These are phyloP conservation scores for Sandelia bainsii DNA, from an alignment of 2,797 vertebrate species.

Conservation along the genomic window DNA sequence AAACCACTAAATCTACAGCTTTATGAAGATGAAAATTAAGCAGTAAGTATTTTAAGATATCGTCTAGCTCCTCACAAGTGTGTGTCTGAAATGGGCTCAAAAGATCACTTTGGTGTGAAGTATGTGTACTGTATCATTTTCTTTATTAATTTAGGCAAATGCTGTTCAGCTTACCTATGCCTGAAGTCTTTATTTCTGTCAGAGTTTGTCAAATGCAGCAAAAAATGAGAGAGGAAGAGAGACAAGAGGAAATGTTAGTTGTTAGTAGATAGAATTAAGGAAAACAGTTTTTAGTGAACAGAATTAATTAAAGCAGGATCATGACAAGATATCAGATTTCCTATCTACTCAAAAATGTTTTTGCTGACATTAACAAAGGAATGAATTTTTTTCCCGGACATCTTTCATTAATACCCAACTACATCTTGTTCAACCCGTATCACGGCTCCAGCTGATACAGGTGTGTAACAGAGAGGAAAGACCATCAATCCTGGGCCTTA, in stretches of 20 bases:
- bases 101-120: slow-evolving; percentile 24
- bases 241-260: slow-evolving; percentile 71
- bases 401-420: slow-evolving; percentile 49
- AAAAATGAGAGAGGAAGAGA: slow-evolving; percentile 61
- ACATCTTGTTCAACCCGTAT: slow-evolving; percentile 36
- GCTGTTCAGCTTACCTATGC: slow-evolving; percentile 94
- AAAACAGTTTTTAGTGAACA: slow-evolving; percentile 35
- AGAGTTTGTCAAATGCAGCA: slow-evolving; percentile 82
- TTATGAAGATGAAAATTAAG: slow-evolving; percentile 16
- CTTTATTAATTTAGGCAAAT: slow-evolving; percentile 29
- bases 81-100: slow-evolving; percentile 19
- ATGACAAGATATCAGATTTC: slow-evolving; percentile 14
- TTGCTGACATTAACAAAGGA: slow-evolving; percentile 24
- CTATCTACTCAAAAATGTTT: slow-evolving; percentile 12
- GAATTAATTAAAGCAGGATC: slow-evolving; percentile 52
- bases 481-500: slow-evolving; percentile 70
- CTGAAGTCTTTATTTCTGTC: slow-evolving; percentile 99
- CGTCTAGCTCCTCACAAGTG: slow-evolving; percentile 6
- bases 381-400: slow-evolving; percentile 35
- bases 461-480: slow-evolving; percentile 60
- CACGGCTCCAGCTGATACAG: slow-evolving; percentile 71
- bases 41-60: slow-evolving; percentile 17
- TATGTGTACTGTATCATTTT: slow-evolving; percentile 10
- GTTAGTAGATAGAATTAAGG: slow-evolving; percentile 56
- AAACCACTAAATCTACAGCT: slow-evolving; percentile 22